Conservation (phyloP, 2,888 invertebrate genomes). For the Napeogenes inachia region DNA sequence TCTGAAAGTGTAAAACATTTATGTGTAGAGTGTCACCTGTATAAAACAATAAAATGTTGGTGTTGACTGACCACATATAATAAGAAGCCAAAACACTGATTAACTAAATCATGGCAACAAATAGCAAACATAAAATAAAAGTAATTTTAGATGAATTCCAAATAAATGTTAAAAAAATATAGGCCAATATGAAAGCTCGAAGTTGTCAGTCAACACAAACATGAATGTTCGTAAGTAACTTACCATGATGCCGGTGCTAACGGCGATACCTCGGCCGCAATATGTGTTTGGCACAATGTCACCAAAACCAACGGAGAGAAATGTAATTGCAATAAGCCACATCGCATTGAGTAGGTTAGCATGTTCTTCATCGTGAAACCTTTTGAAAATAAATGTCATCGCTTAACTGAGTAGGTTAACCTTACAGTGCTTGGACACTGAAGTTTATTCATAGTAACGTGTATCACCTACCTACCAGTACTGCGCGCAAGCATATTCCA, state of each 20-base stretch:
- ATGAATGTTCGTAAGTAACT: slow-evolving; percentile 73
- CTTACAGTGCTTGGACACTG: slow-evolving; percentile 19
- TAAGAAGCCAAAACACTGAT: slow-evolving; percentile 10
- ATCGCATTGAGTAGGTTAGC: slow-evolving; percentile 99
- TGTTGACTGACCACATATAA: slow-evolving; percentile 64
- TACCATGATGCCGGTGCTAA: slow-evolving; percentile 99
- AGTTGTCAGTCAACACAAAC: slow-evolving; percentile 69
- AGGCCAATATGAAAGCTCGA: slow-evolving; percentile 2
- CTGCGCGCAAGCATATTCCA: slow-evolving; percentile 33
- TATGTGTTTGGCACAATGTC: slow-evolving; percentile 99
- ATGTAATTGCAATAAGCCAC: slow-evolving; percentile 99
- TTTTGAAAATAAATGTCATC: slow-evolving; percentile 77
- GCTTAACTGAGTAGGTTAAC: slow-evolving; percentile 50
- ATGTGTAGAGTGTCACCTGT: slow-evolving; percentile 60
- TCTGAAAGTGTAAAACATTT: slow-evolving; percentile 52
- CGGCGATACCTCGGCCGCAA: slow-evolving; percentile 99
- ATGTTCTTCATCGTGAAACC: slow-evolving; percentile 99
- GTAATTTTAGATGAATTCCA: background rate
- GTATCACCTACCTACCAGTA: slow-evolving; percentile 42
- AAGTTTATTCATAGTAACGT: slow-evolving; percentile 24
- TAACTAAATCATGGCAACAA: slow-evolving; percentile 11
- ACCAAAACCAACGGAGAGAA: slow-evolving; percentile 99
- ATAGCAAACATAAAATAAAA: background rate
- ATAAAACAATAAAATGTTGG: slow-evolving; percentile 53
- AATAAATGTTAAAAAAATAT: background rate